Evolutionary conservation across 2,797 vertebrate genomes (phyloP).

Genomic region (Periparus ater): DNA sequence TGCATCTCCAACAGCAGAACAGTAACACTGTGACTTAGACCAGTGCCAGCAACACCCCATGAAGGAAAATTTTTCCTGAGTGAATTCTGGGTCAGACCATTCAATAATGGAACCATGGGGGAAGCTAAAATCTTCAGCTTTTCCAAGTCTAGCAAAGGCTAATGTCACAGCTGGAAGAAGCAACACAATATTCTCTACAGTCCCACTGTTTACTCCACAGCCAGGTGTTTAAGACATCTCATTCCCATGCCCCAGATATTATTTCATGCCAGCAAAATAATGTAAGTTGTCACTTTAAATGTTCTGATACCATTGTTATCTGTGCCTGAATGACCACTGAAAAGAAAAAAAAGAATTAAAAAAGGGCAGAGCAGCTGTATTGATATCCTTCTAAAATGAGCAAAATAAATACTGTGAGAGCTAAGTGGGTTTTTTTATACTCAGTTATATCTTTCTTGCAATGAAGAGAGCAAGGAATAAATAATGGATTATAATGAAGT

Average conservation of each 20-base stretch:
- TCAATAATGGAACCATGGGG: not conserved
- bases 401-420: not conserved
- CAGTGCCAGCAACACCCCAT: fast-evolving
- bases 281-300: not conserved
- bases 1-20: not conserved
- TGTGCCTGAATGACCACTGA: not conserved
- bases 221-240: not conserved
- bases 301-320: not conserved
- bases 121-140: not conserved
- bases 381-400: not conserved
- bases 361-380: not conserved
- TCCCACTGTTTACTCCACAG: not conserved
- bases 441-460: not conserved
- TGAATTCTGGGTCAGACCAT: not conserved
- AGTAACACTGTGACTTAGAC: not conserved
- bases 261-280: not conserved
- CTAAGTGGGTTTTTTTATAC: not conserved
- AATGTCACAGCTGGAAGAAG: not conserved
- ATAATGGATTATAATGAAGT: not conserved
- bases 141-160: not conserved
- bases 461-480: not conserved
- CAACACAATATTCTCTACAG: not conserved
- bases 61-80: not conserved
- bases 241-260: not conserved
- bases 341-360: not conserved